phyloP scores from a whole-genome alignment of 2,888 invertebrate genomes.

The Artemia sinica region DNA sequence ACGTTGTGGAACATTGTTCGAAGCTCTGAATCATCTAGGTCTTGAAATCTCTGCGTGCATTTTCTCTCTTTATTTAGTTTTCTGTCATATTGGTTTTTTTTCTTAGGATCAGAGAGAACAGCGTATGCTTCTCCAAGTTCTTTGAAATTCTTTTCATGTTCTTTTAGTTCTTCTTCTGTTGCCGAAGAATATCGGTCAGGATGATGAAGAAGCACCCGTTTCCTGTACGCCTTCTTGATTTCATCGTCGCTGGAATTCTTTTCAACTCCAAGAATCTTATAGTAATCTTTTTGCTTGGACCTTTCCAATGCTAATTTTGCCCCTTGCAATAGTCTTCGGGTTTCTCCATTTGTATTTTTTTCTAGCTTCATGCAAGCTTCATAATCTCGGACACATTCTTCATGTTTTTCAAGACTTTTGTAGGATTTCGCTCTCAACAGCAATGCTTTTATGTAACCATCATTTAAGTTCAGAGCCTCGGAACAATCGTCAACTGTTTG shows the following conservation, averaged over 20 bases:
- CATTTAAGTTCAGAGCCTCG: slow-evolving; percentile 63
- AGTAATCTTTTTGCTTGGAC: slow-evolving; percentile 87
- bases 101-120: slow-evolving; percentile 33
- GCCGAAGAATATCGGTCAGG: slow-evolving; percentile 82
- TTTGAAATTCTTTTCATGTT: slow-evolving; percentile 84
- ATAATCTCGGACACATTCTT: slow-evolving; percentile 78
- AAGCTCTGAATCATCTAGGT: slow-evolving; percentile 53
- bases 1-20: too few relatives aligned
- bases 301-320: slow-evolving; percentile 74
- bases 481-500: slow-evolving; percentile 71
- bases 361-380: slow-evolving; percentile 68
- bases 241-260: slow-evolving; percentile 71
- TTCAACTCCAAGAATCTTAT: slow-evolving; percentile 74
- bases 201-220: slow-evolving; percentile 72
- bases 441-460: slow-evolving; percentile 68
- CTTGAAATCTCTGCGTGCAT: too few relatives aligned
- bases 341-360: slow-evolving; percentile 48
- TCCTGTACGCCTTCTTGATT: slow-evolving; percentile 84
- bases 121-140: slow-evolving; percentile 92
- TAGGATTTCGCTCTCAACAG: slow-evolving; percentile 69
- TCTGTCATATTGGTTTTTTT: slow-evolving; percentile 70
- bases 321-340: slow-evolving; percentile 59
- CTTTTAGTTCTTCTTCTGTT: slow-evolving; percentile 60
- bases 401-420: slow-evolving; percentile 59
- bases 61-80: too few relatives aligned